phyloP scores from a whole-genome alignment of 2,797 vertebrate species.

The Hylomyscus alleni region DNA sequence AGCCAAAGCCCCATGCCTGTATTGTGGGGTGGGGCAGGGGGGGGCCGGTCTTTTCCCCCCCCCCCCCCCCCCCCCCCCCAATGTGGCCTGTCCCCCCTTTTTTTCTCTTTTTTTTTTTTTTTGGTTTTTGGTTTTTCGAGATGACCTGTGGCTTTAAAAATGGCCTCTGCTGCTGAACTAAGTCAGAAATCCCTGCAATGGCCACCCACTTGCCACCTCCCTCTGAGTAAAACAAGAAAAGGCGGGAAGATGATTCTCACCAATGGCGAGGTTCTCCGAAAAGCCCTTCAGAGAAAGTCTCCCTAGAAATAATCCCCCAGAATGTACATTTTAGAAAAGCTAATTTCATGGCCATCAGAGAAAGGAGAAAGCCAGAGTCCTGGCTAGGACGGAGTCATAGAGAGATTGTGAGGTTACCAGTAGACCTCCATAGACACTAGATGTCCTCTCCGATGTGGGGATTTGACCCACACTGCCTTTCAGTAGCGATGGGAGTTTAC shows the following conservation, averaged over 20 bases:
- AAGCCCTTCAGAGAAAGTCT: constrained; percentile 60
- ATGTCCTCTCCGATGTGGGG: background rate
- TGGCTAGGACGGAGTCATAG: constrained; percentile 71
- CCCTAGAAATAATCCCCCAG: constrained; percentile 75
- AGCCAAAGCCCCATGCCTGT: no score
- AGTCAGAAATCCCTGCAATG: background rate
- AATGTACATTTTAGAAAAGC: constrained; percentile 68
- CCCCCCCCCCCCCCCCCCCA: no score
- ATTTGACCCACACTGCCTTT: background rate
- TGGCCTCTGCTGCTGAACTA: background rate
- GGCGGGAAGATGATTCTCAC: background rate
- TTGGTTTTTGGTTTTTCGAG: no score
- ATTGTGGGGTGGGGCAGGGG: no score
- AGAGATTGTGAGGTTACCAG: background rate
- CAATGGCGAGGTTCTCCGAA: background rate
- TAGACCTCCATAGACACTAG: background rate
- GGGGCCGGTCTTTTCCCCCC: no score
- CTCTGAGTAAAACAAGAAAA: background rate
- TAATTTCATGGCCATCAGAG: constrained; percentile 80
- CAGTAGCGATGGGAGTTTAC: background rate
- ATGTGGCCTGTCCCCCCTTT: no score
- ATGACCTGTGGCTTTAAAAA: background rate
- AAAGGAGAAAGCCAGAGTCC: constrained; percentile 78
- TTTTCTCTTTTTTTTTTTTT: no score
- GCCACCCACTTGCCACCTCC: background rate